Evolutionary conservation across 2,888 invertebrate species (phyloP).

Genomic region (Pammene aurita): DNA sequence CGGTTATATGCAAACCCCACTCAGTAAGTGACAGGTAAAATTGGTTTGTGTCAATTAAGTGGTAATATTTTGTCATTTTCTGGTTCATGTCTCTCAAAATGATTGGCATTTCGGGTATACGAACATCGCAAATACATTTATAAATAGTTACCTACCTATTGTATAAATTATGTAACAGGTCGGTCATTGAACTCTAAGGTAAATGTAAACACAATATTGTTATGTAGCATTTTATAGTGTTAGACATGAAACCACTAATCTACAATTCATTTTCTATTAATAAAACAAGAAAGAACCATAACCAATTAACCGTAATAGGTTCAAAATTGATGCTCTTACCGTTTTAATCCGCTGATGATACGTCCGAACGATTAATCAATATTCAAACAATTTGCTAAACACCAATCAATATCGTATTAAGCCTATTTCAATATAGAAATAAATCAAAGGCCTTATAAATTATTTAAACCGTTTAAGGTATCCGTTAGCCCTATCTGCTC

Average conservation of each 20-base stretch:
- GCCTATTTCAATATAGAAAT: slow-evolving; percentile 56
- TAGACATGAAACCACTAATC: too few species aligned
- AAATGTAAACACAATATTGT: too few species aligned
- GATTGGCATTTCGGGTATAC: slow-evolving; percentile 19
- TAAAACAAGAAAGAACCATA: background rate
- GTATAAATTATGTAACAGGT: background rate
- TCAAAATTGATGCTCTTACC: slow-evolving; percentile 8
- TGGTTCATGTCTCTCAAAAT: slow-evolving; percentile 16
- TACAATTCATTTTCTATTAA: background rate
- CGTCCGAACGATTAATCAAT: slow-evolving; percentile 47
- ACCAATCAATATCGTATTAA: slow-evolving; percentile 57
- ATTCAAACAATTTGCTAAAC: slow-evolving; percentile 55
- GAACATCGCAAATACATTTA: background rate
- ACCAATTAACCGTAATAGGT: background rate
- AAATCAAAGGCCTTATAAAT: slow-evolving; percentile 62
- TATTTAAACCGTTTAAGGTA: slow-evolving; percentile 67
- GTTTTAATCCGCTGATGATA: slow-evolving; percentile 12
- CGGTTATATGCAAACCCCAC: slow-evolving; percentile 13
- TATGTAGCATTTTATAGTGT: too few species aligned
- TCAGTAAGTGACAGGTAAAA: slow-evolving; percentile 28
- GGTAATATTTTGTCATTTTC: slow-evolving; percentile 35
- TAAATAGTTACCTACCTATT: background rate
- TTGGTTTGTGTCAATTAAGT: slow-evolving; percentile 26
- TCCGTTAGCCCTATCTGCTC: slow-evolving; percentile 64
- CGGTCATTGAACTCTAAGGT: background rate